Percentiles rank a stretch among this genome's conserved stretches.
These are phyloP conservation scores for Sinonovacula constricta DNA, from an alignment of 1,140 invertebrate species.

Conservation along the genomic window DNA sequence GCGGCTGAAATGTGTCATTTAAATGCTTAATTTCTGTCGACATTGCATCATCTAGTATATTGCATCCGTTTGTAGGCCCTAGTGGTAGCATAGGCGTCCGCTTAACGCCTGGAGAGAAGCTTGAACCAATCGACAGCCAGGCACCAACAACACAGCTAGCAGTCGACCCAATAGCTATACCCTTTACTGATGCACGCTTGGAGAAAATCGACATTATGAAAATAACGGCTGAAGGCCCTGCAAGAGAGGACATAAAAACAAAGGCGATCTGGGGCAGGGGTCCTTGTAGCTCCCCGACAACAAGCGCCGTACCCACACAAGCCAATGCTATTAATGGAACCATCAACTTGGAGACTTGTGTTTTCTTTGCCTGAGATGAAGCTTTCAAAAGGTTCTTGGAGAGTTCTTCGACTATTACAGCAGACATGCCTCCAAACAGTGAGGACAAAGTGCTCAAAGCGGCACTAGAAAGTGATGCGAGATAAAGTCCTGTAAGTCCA, in stretches of 20 bases:
- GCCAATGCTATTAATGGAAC: background rate
- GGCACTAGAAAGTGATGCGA: constrained; percentile 8
- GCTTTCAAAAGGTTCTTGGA: background rate
- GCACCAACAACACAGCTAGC: too few species aligned
- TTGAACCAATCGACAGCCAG: too few species aligned
- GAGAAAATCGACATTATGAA: too few species aligned
- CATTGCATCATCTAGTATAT: too few species aligned
- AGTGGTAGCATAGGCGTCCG: too few species aligned
- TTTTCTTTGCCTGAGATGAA: background rate
- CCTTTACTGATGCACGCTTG: constrained; percentile 11
- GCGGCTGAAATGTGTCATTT: too few species aligned
- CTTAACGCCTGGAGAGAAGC: too few species aligned
- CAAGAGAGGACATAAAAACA: constrained; percentile 6
- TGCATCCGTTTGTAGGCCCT: too few species aligned
- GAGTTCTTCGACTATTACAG: constrained; percentile 14
- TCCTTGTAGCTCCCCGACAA: background rate
- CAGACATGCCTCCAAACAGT: constrained; percentile 20
- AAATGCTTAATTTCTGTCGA: too few species aligned
- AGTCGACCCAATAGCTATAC: too few species aligned
- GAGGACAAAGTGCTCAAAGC: constrained; percentile 32
- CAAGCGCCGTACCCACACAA: background rate
- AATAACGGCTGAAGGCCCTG: constrained; percentile 3
- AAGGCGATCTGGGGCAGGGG: constrained; percentile 16
- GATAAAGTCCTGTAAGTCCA: constrained; percentile 25
- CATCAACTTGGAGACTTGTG: constrained; percentile 11